Conservation (phyloP, 2,888 invertebrate species). For the Mechanitis mazaeus region DNA sequence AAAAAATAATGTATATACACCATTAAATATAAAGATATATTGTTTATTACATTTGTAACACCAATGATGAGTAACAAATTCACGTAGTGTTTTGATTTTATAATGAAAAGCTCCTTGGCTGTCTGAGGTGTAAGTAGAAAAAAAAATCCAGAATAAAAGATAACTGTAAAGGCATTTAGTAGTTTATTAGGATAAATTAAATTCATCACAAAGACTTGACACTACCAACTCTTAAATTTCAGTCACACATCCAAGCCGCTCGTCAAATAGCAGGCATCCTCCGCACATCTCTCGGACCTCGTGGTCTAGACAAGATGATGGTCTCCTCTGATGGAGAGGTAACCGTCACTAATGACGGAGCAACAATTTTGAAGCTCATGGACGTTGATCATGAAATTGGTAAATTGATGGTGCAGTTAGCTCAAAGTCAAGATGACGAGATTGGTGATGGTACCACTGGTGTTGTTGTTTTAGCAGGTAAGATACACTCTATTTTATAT, state of each 20-base stretch:
- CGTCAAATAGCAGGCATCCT: slow-evolving; percentile 93
- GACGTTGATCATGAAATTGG: slow-evolving; percentile 99
- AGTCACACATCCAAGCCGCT: slow-evolving; percentile 99
- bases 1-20: neutral
- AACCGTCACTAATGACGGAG: slow-evolving; percentile 98
- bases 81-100: slow-evolving; percentile 35
- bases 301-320: slow-evolving; percentile 98
- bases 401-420: slow-evolving; percentile 97
- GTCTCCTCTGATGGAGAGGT: slow-evolving; percentile 98
- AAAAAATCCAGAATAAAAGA: neutral
- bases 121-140: slow-evolving; percentile 33
- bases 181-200: neutral
- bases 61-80: slow-evolving; percentile 34
- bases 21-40: neutral
- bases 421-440: slow-evolving; percentile 99
- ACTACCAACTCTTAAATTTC: slow-evolving; percentile 35
- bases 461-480: slow-evolving; percentile 88
- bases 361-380: slow-evolving; percentile 99
- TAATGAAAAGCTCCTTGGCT: slow-evolving; percentile 38
- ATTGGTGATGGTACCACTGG: slow-evolving; percentile 99
- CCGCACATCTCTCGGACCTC: slow-evolving; percentile 96
- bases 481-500: slow-evolving; percentile 23
- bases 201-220: neutral
- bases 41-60: slow-evolving; percentile 1
- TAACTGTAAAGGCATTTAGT: too few species aligned